These are phyloP conservation scores for Blennius ocellaris DNA, from an alignment of 2,113 vertebrate species.

Conservation along the genomic window DNA sequence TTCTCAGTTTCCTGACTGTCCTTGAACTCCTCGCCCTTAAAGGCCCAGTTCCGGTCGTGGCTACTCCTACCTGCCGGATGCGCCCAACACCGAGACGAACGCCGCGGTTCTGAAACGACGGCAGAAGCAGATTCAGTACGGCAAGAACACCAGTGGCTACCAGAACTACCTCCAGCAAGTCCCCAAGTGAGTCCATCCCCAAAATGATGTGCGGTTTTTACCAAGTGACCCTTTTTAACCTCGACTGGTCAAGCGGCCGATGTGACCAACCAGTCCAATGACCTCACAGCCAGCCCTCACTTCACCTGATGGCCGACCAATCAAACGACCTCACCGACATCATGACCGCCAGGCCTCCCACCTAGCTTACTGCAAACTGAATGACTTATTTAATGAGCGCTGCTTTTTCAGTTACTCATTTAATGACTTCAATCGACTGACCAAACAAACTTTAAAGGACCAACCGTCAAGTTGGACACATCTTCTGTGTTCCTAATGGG, in stretches of 20 bases:
- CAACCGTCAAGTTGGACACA: no score
- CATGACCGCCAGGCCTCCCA: no score
- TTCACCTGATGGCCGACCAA: neutral
- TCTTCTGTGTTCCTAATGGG: no score
- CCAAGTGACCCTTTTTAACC: neutral
- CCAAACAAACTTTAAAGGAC: no score
- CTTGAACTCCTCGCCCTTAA: neutral
- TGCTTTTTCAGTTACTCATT: no score
- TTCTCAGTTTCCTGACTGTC: neutral
- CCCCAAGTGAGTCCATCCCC: slow-evolving; percentile 78
- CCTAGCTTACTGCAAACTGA: no score
- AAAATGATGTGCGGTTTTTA: neutral
- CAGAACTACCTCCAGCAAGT: slow-evolving; percentile 87
- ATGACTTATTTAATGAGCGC: no score
- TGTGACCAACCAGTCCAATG: no score
- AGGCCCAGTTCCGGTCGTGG: slow-evolving; percentile 60
- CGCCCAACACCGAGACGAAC: slow-evolving; percentile 83
- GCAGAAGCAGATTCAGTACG: slow-evolving; percentile 91
- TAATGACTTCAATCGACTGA: no score
- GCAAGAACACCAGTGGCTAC: slow-evolving; percentile 88
- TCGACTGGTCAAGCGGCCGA: neutral
- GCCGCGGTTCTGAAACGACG: slow-evolving; percentile 81
- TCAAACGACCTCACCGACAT: no score
- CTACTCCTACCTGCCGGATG: slow-evolving; percentile 67
- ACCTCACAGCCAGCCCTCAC: neutral